These are phyloP conservation scores for Epinephelus cyanopodus DNA, from an alignment of 2,113 vertebrate species.

Conservation along the genomic window DNA sequence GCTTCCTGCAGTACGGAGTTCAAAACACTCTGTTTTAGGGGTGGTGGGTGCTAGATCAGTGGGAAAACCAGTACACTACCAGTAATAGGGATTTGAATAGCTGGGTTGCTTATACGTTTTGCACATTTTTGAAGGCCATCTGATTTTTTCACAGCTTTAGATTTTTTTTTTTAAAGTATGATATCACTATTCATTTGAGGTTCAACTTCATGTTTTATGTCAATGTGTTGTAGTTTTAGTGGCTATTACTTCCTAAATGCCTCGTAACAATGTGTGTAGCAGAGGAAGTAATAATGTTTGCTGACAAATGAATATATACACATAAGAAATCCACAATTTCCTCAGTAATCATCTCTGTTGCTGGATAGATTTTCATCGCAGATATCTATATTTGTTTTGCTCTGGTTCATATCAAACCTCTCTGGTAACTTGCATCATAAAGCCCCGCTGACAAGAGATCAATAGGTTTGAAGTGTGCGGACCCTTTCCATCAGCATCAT, in stretches of 20 bases:
- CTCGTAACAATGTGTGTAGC: not conserved
- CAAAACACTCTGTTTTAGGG: constrained; percentile 19
- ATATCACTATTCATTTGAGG: not conserved
- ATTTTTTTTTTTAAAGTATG: not conserved
- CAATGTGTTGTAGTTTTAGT: too few species aligned
- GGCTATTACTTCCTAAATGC: not conserved
- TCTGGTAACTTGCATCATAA: constrained; percentile 50
- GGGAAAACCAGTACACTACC: not conserved
- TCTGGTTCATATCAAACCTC: constrained; percentile 39
- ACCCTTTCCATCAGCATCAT: constrained; percentile 37
- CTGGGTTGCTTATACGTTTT: not conserved
- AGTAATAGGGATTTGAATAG: not conserved
- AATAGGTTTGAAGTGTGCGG: constrained; percentile 50
- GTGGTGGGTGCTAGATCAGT: not conserved
- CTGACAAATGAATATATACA: not conserved
- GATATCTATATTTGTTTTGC: constrained; percentile 14
- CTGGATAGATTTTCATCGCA: constrained; percentile 13
- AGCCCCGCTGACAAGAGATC: constrained; percentile 52
- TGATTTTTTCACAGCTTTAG: not conserved
- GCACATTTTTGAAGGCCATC: not conserved
- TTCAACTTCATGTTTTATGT: not conserved
- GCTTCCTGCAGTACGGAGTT: constrained; percentile 40
- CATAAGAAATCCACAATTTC: not conserved
- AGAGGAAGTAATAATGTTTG: not conserved
- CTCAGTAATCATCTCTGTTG: not conserved